Base-by-base conservation (phyloP, 1,140 invertebrate genomes). In the Drosophila erecta region DNA sequence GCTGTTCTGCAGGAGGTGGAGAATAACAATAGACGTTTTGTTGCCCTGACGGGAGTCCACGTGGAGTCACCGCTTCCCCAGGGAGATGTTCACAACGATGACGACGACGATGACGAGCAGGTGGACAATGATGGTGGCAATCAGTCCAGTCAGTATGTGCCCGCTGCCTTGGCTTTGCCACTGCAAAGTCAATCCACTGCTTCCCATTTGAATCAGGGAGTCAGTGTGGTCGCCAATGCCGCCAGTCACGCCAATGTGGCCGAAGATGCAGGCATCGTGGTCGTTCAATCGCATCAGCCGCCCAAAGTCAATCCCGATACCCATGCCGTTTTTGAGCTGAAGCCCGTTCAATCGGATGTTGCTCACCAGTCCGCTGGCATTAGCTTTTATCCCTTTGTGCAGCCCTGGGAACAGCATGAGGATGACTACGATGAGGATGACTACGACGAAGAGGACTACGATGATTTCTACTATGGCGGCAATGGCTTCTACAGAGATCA, bases 251-350 rank as follows among this genome's bases (percentile, higher is more conserved):
- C 83, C 47, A 84, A 87, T 66, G 79, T 87, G 22, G 84, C 56
- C 37, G 84, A 62, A 3, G 79, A 89, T 22, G 85, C 80, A 1
- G 80, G 90, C 57, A 85, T 91, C 43, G 77, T 91, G 15, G 76
- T 91, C 12, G 74, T 91, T 1, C 77, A 91, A n/a, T 71, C 83
- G 0, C 65, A 90, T 44, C 73, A 67, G 46, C 90, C 90, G 6
- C 90, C 90, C 43, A 90, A 91, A 27, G 90, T 91, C 2, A 86
- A 91, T 77, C 90, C 90, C 22, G 74, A 79, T 27, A 91, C 90
- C 0, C 90, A 91, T 49, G 90, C 90, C 1, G 90, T 91, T 8
- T 91, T 91, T 46, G 90, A 91, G 58, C 66, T 91, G 56, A 77
- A 78, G 50, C 90, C 90, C 4, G 58, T 90, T n/a, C 54, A 66